Evolutionary conservation across 2,113 vertebrate genomes (phyloP), one percentile per base, ranked within the genome.

Genomic region (Thomomys bottae): DNA sequence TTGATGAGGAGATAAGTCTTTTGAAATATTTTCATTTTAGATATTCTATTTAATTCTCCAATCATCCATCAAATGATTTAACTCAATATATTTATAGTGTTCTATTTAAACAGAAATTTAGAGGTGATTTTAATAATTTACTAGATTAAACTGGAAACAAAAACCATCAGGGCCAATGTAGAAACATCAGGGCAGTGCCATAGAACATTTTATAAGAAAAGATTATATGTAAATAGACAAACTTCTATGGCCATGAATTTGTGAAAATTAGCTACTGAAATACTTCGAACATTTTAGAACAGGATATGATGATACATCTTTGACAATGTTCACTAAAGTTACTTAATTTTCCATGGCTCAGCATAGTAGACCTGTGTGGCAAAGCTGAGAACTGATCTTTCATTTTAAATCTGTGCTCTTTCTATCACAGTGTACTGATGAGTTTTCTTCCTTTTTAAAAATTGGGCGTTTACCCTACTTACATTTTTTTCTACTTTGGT

Each of bases 241-340:
- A 4, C 63, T 73, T 68, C 54, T 24, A 54, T 72, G 5, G 38
- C 61, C 9, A 26, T 73, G 4, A 34, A 57, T 34, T 89, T 63
- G n/a, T 11, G 61, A 63, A 94, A 83, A 32, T 66, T 87, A 71
- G 21, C 68, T 54, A 7, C 28, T 82, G 73, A 85, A 32, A 54
- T 75, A 90, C 23, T 21, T 80, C 81, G 36, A 92, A 67, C 14
- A 67, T 81, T 84, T 93, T 38, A 54, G 32, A 68, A 81, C 7
- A 90, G 45, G 3, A 9, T 76, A 77, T 42, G 86, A 88, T 40
- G 80, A 11, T 66, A 54, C 18, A 15, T 90, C 28, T 84, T 78
- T 81, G 57, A 30, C 40, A n/a, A 92, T 61, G 26, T 89, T 68
- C 38, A 84, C 24, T 83, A n/a, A 72, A 76, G 9, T 85, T 49